phyloP scores from a whole-genome alignment of 2,113 vertebrate species.

The Leptobrachium leishanense region DNA sequence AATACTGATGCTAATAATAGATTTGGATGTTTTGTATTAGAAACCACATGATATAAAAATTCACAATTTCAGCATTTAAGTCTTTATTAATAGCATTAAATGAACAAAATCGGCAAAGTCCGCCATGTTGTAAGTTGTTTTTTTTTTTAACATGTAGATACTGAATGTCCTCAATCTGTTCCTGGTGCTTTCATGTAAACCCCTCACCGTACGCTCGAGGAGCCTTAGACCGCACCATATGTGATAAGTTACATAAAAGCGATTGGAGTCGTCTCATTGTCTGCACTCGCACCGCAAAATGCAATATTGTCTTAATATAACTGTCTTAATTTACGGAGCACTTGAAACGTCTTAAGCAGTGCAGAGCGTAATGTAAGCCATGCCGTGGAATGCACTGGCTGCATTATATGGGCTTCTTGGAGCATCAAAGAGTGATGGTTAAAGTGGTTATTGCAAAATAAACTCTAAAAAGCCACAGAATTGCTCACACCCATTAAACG shows the following conservation, averaged over 20 bases:
- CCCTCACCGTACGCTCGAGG: background rate
- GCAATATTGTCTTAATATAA: background rate
- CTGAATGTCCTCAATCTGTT: background rate
- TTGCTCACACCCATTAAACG: conserved; percentile 2
- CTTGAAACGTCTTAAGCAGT: background rate
- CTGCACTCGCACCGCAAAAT: conserved; percentile 10
- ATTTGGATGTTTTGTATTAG: too few relatives aligned
- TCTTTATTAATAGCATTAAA: too few relatives aligned
- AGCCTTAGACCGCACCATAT: background rate
- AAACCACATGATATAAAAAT: too few relatives aligned
- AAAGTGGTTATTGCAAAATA: conserved; percentile 21
- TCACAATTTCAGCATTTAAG: too few relatives aligned
- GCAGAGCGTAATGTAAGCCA: background rate
- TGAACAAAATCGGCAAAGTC: too few relatives aligned
- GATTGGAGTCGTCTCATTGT: background rate
- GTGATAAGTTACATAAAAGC: conserved; percentile 7
- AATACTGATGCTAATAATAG: too few relatives aligned
- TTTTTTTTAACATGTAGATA: too few relatives aligned
- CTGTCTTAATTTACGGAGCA: background rate
- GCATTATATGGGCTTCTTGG: conserved; percentile 9
- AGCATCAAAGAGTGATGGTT: conserved; percentile 13
- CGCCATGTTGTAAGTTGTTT: too few relatives aligned
- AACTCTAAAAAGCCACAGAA: conserved; percentile 25
- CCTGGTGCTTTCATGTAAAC: background rate
- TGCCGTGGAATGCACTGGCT: background rate